Percentiles rank a stretch among this genome's conserved stretches.
Conservation (phyloP, 2,888 invertebrate genomes). For the Sesamia inferens region DNA sequence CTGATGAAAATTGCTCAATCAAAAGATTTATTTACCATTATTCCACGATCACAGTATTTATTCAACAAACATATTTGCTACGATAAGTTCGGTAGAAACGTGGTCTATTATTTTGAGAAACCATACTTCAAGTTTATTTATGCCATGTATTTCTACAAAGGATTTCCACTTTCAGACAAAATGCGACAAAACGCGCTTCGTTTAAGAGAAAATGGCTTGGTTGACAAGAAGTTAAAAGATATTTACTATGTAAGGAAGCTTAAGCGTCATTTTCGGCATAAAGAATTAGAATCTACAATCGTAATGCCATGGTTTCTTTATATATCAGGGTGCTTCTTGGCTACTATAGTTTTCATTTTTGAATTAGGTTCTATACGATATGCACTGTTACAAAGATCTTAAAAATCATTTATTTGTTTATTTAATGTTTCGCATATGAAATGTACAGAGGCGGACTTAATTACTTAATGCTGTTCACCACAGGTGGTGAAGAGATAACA, state of each 20-base stretch:
- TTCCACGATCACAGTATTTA: too few relatives aligned
- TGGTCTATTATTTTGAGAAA: conserved; percentile 34
- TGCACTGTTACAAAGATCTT: too few relatives aligned
- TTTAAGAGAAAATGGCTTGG: conserved; percentile 50
- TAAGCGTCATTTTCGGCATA: conserved; percentile 20
- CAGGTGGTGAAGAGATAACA: too few relatives aligned
- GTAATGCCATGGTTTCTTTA: conserved; percentile 59
- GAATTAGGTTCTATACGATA: conserved; percentile 33
- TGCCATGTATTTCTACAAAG: conserved; percentile 52
- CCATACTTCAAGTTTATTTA: conserved; percentile 30
- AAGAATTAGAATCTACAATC: conserved; percentile 22
- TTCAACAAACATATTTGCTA: not conserved
- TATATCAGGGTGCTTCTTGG: conserved; percentile 26
- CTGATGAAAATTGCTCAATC: too few relatives aligned
- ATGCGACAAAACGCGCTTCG: conserved; percentile 37
- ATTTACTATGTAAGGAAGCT: conserved; percentile 20
- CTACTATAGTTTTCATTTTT: conserved; percentile 33
- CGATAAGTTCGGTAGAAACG: conserved; percentile 33
- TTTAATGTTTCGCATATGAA: too few relatives aligned
- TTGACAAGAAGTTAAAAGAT: conserved; percentile 35
- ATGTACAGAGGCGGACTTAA: too few relatives aligned
- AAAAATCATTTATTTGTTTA: too few relatives aligned
- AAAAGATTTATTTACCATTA: too few relatives aligned
- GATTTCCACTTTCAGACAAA: conserved; percentile 47
- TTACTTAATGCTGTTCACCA: too few relatives aligned